phyloP scores from a whole-genome alignment of 1,140 invertebrate genomes.

The Ridgeia piscesae region DNA sequence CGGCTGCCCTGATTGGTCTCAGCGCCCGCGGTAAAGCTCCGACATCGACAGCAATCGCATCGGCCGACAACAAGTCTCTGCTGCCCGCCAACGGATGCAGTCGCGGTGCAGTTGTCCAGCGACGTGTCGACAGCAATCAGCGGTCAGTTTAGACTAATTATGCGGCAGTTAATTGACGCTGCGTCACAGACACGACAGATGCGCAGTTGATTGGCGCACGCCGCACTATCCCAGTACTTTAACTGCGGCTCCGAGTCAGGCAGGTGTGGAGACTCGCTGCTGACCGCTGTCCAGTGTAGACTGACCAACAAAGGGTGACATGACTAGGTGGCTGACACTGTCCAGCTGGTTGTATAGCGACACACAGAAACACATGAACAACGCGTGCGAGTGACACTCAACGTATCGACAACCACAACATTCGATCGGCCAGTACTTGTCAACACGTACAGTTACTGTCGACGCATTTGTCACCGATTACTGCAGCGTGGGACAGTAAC shows the following conservation, averaged over 20 bases:
- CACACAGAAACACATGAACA: not conserved
- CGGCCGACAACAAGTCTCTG: not conserved
- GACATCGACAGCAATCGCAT: not conserved
- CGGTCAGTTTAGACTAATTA: not conserved
- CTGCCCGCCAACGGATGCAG: not conserved
- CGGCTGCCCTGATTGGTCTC: not conserved
- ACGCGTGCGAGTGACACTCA: not conserved
- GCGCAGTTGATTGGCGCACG: not conserved
- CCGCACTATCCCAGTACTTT: not conserved
- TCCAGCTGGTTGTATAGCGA: not conserved
- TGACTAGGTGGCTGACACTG: not conserved
- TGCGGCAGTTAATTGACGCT: not conserved
- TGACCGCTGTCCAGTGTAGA: not conserved
- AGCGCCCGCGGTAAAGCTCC: not conserved
- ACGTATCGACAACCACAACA: not conserved
- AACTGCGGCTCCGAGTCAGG: not conserved
- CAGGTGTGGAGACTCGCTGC: not conserved
- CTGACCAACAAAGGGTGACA: not conserved
- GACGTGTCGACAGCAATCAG: not conserved
- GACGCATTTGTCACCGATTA: not conserved
- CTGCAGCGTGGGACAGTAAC: not conserved
- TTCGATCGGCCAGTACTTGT: not conserved
- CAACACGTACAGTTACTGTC: not conserved
- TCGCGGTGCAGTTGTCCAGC: not conserved
- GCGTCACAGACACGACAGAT: not conserved